Base-by-base conservation (phyloP, 2,888 invertebrate genomes). In the Noctua comes region DNA sequence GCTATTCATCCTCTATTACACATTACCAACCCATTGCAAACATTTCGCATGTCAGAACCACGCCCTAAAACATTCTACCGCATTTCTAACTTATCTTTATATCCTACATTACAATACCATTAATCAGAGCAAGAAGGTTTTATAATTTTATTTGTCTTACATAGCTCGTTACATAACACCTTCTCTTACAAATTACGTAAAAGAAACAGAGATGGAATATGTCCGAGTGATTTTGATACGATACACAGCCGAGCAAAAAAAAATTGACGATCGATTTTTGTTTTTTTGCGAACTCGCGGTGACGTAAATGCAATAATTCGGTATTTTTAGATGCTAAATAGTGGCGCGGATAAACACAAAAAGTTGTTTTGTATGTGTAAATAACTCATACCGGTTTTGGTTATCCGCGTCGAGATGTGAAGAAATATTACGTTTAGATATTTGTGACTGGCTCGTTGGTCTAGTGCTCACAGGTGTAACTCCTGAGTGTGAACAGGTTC, bases 61-160 rank as follows among this genome's bases (percentile, higher is more conserved):
- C 74, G 78, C 71, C 77, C 66, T 78, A 69, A 31, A 40, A 18
- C 24, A 62, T 36, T 76, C 68, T 83, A 77, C 76, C 69, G 80
- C 82, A 70, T 80, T 71, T 51, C 73, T 70, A 77, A 66, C 65
- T 84, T 86, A 86, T 87, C 86, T 79, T n/a, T 66, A 79, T 71
- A 87, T 79, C 84, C 73, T 18, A 59, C 31, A 77, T 86, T 86
- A 79, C 83, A 85, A 83, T 83, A 85, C 59, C 73, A 40, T 73
- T 86, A 90, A 90, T 90, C 90, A 91, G 91, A 91, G 90, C 90
- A 89, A 82, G 86, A 86, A 89, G 87, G 73, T 80, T 82, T 82
- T 69, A 82, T 82, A 75, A 80, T 87, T 72, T 83, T 73, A 81
- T 88, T 86, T 87, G 84, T 88, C 86, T 88, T 86, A 79, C 85